Evolutionary conservation across 2,113 vertebrate genomes (phyloP), one percentile per base, ranked within the genome.

Genomic region (Ptychochromis oligacanthus): DNA sequence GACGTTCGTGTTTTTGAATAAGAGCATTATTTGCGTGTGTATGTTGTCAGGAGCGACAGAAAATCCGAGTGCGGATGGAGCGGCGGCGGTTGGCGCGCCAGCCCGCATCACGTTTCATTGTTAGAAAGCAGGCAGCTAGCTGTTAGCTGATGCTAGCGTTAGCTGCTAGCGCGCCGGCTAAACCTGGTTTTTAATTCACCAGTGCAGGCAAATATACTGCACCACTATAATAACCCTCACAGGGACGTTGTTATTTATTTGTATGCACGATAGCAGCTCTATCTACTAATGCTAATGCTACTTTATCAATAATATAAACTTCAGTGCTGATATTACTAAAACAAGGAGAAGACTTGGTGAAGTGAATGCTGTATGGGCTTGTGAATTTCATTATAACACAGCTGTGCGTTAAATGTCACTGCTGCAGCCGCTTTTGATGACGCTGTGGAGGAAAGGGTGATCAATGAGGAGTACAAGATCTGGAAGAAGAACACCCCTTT

Each of bases 401-500:
- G 1, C 61, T 65, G 43, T 86, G 2, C 81, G 20, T 83, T 38
- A 1, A 46, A 55, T 62, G 0, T 75, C 14, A 8, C 54, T 38
- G 70, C 36, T 86, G 40, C 65, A 99, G 98, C 97, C 94, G 97
- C 97, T 36, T 99, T 99, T 94, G 98, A 99, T 92, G 98, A 99
- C 86, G 98, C 98, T 0, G 98, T 99, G 87, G 98, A 99, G 86
- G 98, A 99, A 80, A 97, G 98, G 72, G 98, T 99, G 82, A 99
- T 99, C 87, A 99, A 99, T 55, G 98, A 99, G 87, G 98, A 99
- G 75, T 99, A 99, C 88, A 99, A 99, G 92, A 99, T 99, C 92
- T 99, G 98, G 98, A 99, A 99, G 92, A 99, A 99, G 93, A 99
- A 99, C 85, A 99, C 98, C 0, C 98, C 98, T 1, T 99, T 99